Evolutionary conservation across 2,888 invertebrate species (phyloP).

Genomic region (Tortrix viridana): DNA sequence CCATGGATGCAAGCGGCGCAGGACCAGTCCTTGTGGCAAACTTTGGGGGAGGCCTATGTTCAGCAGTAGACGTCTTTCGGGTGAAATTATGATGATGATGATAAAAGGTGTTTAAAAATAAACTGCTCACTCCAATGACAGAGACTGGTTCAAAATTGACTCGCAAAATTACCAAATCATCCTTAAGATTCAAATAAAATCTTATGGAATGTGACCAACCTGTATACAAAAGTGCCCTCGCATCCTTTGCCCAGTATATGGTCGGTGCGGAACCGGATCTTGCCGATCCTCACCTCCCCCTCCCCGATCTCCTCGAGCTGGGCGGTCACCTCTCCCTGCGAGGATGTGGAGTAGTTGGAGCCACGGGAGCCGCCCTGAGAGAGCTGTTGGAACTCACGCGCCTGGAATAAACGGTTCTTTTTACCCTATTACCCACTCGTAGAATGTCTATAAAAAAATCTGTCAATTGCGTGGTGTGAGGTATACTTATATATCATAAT

Average conservation of each 20-base stretch:
- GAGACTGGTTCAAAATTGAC: no score
- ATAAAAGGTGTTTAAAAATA: no score
- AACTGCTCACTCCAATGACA: no score
- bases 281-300: constrained; percentile 90
- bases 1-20: no score
- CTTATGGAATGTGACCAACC: constrained; percentile 71
- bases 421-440: no score
- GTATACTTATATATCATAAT: no score
- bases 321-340: constrained; percentile 77
- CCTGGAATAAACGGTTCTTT: constrained; percentile 57
- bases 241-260: constrained; percentile 97
- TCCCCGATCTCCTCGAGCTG: constrained; percentile 86
- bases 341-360: constrained; percentile 68
- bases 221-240: constrained; percentile 98
- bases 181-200: not conserved
- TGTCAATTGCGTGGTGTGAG: no score
- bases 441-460: no score
- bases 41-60: no score
- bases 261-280: constrained; percentile 93
- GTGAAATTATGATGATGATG: no score
- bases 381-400: constrained; percentile 87
- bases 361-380: constrained; percentile 86
- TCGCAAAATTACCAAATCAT: not conserved
- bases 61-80: no score
- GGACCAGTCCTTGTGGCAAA: no score